Evolutionary conservation across 2,888 invertebrate genomes (phyloP).

Genomic region (Meteorus colon): DNA sequence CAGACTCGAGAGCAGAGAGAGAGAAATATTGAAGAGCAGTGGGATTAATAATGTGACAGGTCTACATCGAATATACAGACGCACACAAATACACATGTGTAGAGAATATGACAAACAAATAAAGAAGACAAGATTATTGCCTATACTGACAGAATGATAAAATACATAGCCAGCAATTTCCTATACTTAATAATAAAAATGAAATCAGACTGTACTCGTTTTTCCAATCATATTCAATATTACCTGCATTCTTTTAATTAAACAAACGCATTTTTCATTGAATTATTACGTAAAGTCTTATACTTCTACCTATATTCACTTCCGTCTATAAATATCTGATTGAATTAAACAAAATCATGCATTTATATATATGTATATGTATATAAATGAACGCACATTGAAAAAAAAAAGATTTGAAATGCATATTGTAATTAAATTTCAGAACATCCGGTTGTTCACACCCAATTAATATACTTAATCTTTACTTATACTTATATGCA

Average conservation of each 20-base stretch:
- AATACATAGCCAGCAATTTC: conserved; percentile 38
- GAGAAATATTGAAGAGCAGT: too few relatives aligned
- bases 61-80: too few relatives aligned
- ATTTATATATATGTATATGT: too few relatives aligned
- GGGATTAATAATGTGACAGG: too few relatives aligned
- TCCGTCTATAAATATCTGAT: conserved; percentile 50
- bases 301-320: conserved; percentile 55
- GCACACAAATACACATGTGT: too few relatives aligned
- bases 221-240: conserved; percentile 49
- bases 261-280: conserved; percentile 43
- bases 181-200: conserved; percentile 35
- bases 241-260: conserved; percentile 57
- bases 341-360: background rate
- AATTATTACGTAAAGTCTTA: conserved; percentile 48
- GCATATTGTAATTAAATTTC: background rate
- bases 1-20: too few relatives aligned
- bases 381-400: too few relatives aligned
- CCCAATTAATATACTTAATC: conserved; percentile 15
- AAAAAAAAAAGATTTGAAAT: background rate
- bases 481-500: too few relatives aligned
- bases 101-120: too few relatives aligned
- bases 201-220: conserved; percentile 17
- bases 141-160: background rate
- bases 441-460: conserved; percentile 1
- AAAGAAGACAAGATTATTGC: too few relatives aligned